Base-by-base conservation (phyloP, 2,888 invertebrate species). In the Liodrosophila aerea region DNA sequence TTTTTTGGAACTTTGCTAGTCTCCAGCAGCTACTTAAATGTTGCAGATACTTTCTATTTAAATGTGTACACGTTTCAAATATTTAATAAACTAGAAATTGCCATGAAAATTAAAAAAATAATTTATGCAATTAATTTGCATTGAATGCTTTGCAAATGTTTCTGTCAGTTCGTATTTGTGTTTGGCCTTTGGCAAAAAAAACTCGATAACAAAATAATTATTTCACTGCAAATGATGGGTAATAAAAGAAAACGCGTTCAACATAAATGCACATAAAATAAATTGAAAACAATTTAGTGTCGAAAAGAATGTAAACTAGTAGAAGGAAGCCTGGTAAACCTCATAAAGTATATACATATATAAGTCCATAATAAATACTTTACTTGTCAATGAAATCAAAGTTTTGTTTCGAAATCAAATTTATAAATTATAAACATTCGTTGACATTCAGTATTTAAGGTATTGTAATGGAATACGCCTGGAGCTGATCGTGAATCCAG, bases 1-100 rank as follows among this genome's bases (percentile, higher is more conserved):
- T 76, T 66, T 53, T 12, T 16, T 44, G 37, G 29, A 4, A 9
- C 47, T 56, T 50, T 50, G 43, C n/a, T 44, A 29, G 51, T 54
- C 68, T 61, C 46, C 33, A 37, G 51, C 39, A 68, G 43, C 53
- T 27, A 59, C 31, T 64, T 64, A 60, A 73, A 57, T 71, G 40
- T 61, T 56, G 45, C 18, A 54, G 37, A 49, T 44, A 47, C 68
- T 62, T 45, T 51, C 31, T 50, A 64, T 47, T 64, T 62, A 36
- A 45, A 30, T 44, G 22, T 22, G 5, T 22, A 5, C 22, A 22
- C 5, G n/a, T 39, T 13, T 33, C 44, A 22, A 22, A 22, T 22
- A 22, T 22, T 22, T 22, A 5, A 22, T 5, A 22, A 22, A 22
- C 22, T 4, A 2, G 22, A 22, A 22, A 4, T 22, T 22, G 22